A percentile compares a stretch with the other conserved stretches of the same genome.
phyloP scores from a whole-genome alignment of 1,140 invertebrate genomes.

The Scaptomyza hsui region DNA sequence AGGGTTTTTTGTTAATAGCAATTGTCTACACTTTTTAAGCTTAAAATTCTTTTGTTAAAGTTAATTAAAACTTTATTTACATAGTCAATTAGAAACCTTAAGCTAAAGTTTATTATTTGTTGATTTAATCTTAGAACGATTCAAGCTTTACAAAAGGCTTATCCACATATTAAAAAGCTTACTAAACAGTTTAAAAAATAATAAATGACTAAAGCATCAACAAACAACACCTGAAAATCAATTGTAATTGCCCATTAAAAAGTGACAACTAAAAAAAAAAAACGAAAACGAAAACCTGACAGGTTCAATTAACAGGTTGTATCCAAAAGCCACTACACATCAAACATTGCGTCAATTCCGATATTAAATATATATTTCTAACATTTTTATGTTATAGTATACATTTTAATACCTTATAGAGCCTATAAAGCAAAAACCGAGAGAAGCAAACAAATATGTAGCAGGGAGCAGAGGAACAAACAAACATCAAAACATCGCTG shows the following conservation, averaged over 20 bases:
- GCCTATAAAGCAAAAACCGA: background rate
- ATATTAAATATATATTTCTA: constrained; percentile 9
- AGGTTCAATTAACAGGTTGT: constrained; percentile 19
- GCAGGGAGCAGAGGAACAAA: constrained; percentile 1
- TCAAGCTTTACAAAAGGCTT: too few species aligned
- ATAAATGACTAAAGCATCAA: background rate
- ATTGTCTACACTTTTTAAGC: too few species aligned
- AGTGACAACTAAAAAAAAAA: background rate
- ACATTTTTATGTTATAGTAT: background rate
- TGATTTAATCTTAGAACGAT: too few species aligned
- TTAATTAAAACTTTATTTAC: too few species aligned
- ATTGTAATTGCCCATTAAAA: background rate
- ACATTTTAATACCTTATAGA: constrained; percentile 14
- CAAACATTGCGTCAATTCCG: constrained; percentile 27
- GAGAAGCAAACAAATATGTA: constrained; percentile 20
- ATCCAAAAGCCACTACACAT: constrained; percentile 4
- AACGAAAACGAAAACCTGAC: background rate
- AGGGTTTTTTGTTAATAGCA: too few species aligned
- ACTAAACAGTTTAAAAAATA: too few species aligned
- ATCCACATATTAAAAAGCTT: too few species aligned
- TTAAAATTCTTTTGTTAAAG: too few species aligned
- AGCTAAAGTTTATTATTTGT: too few species aligned
- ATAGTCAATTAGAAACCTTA: too few species aligned
- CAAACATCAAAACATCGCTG: constrained; percentile 1
- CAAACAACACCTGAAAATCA: background rate